Evolutionary conservation across 1,140 invertebrate species (phyloP).

Genomic region (Aleiodes sp.): DNA sequence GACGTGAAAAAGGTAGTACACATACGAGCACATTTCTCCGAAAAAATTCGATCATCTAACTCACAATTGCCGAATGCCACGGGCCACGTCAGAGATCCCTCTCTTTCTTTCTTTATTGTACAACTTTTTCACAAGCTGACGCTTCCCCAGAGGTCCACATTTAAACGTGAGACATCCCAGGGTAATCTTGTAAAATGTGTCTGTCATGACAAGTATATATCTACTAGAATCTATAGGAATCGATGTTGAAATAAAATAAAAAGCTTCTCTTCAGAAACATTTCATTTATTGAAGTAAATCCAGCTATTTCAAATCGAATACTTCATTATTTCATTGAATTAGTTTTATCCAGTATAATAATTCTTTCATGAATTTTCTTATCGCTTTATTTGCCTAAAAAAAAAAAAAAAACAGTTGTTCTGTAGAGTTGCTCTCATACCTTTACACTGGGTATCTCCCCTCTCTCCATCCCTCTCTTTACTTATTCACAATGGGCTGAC

Average conservation of each 20-base stretch:
- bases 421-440: neutral
- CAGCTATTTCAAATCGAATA: too few species aligned
- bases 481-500: slow-evolving; percentile 26
- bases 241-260: too few species aligned
- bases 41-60: slow-evolving; percentile 8
- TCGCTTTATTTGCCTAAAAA: too few species aligned
- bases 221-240: too few species aligned
- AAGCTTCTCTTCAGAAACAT: too few species aligned
- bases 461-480: neutral
- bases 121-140: neutral
- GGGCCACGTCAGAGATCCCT: neutral
- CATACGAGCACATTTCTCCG: neutral
- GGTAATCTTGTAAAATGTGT: neutral
- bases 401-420: neutral
- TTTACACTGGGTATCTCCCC: neutral
- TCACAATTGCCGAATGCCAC: neutral
- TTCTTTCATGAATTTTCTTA: too few species aligned
- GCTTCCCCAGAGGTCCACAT: neutral
- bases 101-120: too few species aligned
- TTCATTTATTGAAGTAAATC: too few species aligned
- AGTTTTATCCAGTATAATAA: too few species aligned
- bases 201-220: neutral
- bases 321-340: too few species aligned
- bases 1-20: neutral
- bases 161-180: neutral